Evolutionary conservation across 2,113 vertebrate genomes (phyloP).

Genomic region (Nannobrachium achirus): DNA sequence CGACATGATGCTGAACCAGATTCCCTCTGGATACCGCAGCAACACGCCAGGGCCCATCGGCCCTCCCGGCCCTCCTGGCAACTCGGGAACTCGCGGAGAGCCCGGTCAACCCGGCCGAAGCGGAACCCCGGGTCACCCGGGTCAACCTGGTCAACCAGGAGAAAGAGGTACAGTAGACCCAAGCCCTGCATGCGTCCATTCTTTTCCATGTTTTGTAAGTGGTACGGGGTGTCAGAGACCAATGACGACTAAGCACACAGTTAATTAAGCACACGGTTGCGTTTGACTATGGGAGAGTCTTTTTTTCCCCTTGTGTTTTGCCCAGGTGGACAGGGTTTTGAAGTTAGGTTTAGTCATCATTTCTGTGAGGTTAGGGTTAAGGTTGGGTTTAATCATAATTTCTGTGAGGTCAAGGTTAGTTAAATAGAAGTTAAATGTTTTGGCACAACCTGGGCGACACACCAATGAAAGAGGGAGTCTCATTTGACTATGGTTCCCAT

Average conservation of each 20-base stretch:
- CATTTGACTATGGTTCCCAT: no score
- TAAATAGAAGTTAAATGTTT: no score
- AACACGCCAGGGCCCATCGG: constrained; percentile 90
- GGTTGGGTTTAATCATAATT: no score
- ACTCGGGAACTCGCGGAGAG: constrained; percentile 87
- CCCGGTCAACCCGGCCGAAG: constrained; percentile 87
- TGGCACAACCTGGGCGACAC: no score
- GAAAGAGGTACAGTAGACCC: constrained; percentile 85
- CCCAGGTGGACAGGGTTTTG: no score
- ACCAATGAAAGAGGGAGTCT: no score
- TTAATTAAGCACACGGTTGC: not conserved
- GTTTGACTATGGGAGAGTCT: not conserved
- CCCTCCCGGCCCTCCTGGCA: constrained; percentile 89
- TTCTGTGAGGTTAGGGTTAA: not conserved
- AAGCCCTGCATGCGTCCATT: no score
- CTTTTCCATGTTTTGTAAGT: not conserved
- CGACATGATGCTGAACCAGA: constrained; percentile 96
- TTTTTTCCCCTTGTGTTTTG: no score
- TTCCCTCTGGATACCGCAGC: constrained; percentile 92
- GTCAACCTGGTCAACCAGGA: constrained; percentile 88
- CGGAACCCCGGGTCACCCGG: constrained; percentile 92
- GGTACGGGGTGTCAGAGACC: not conserved
- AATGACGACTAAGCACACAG: not conserved
- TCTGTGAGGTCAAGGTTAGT: no score
- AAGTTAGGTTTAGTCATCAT: no score